Base-by-base conservation (phyloP, 2,113 vertebrate species). In the Furnarius figulus region DNA sequence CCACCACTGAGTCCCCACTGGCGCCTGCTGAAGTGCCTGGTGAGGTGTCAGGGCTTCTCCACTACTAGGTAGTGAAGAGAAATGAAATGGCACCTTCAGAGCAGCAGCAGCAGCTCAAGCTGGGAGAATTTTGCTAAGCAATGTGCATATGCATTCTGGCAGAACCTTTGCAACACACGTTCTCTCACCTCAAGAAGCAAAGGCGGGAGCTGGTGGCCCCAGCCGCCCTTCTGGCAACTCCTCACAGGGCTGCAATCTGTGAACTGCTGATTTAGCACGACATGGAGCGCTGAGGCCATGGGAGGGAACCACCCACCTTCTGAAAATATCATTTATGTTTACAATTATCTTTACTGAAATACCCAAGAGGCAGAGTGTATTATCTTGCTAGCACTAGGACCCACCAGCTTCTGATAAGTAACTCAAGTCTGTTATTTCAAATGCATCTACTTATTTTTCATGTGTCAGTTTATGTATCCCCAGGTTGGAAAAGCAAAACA, bases 101-200 rank as follows among this genome's bases (percentile, higher is more conserved):
- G 47, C 30, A 42, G 42, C 4, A 5, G 31, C 24, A 20, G 49
- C 53, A 88, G 42, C 23, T 87, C n/a, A n/a, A n/a, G 22, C 8
- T 62, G 50, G 12, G 39, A 76, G 31, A 6, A 58, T 55, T 52
- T 6, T 1, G 8, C 44, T 9, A 1, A 71, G n/a, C 19, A 39
- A 3, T 6, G 35, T 24, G 24, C 3, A 0, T 30, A 10, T 0
- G 3, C 23, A 35, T 67, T 11, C n/a, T 49, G 53, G 39, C 21
- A 66, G 53, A 11, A 8, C 9, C 71, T 35, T 37, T 63, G 49
- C 25, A 75, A 40, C 9, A 4, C 37, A 18, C 12, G 1, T 5
- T 49, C 28, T 79, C n/a, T 50, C 1, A 1, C 33, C 30, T 77
- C 8, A 39, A 24, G 30, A 70, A 59, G 37, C 4, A 76, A 86